These are phyloP conservation scores for Cydia fagiglandana DNA, from an alignment of 1,140 invertebrate species.

Conservation along the genomic window DNA sequence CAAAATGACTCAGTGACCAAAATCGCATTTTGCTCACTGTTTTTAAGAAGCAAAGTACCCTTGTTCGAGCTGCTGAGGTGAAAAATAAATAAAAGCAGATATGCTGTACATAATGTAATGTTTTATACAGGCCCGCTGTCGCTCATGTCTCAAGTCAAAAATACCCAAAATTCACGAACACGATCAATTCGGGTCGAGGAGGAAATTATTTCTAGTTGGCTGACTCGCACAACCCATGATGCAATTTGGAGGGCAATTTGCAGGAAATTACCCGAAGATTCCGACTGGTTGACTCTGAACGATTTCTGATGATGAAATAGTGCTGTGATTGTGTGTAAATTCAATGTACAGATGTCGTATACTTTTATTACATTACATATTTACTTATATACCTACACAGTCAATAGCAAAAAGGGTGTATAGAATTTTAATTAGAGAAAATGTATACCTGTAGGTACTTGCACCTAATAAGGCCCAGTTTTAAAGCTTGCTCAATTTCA, in stretches of 20 bases:
- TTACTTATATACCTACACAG: neutral
- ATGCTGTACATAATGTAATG: too few species aligned
- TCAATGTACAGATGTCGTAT: neutral
- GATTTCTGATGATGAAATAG: constrained; percentile 1
- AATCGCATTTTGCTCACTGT: too few species aligned
- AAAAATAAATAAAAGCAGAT: too few species aligned
- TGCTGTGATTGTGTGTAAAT: neutral
- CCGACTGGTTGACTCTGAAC: neutral
- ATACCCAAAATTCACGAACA: neutral
- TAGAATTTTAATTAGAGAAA: too few species aligned
- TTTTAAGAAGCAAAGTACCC: too few species aligned
- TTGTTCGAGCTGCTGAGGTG: too few species aligned
- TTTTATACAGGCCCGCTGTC: neutral
- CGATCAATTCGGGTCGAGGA: constrained; percentile 8
- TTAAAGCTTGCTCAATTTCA: too few species aligned
- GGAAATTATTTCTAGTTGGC: constrained; percentile 30
- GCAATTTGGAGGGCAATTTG: constrained; percentile 9
- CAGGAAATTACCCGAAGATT: constrained; percentile 8
- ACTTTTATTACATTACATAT: neutral
- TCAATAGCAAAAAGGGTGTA: too few species aligned
- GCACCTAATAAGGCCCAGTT: too few species aligned
- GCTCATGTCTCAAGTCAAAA: neutral
- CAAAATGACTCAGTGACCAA: too few species aligned
- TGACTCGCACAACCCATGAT: constrained; percentile 10
- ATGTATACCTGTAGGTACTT: too few species aligned